Base-by-base conservation (phyloP, 2,113 vertebrate genomes). In the Sisor rabdophorus region DNA sequence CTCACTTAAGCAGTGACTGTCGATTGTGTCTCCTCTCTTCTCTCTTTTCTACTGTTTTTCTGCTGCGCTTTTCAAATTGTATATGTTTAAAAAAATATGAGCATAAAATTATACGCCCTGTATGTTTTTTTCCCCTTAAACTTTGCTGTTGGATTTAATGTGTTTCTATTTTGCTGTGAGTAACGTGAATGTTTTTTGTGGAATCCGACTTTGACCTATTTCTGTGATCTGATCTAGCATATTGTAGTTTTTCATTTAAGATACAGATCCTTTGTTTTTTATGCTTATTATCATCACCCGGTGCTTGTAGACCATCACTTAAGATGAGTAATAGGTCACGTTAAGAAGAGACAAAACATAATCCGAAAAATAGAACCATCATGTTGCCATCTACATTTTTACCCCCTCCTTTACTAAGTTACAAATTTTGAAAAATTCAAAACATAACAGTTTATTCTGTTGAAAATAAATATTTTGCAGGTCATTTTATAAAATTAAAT, bases 11-110 rank as follows among this genome's bases (percentile, higher is more conserved):
- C 78, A 77, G 63, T 74, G 88, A 89, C 85, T 86, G 82, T 85
- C 83, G 84, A 73, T 74, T 80, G 48, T 75, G 64, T 77, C 63
- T 77, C 54, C 85, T 70, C 86, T 86, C 80, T 92, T 92, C 91
- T 91, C 86, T 91, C 71, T 88, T 82, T 84, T 88, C 88, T 86
- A 85, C 89, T 85, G 86, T 89, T 88, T 82, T 84, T 88, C 88
- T 87, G 86, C 89, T 84, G 86, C 87, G 88, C 89, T 91, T 91
- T 92, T 91, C 81, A 87, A 72, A 81, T 87, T 84, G 79, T 84
- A 83, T 73, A 83, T 80, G 78, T 91, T 91, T 87, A 89, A 91
- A 86, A 91, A 89, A 87, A 88, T 86, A 87, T 86, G n/a, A n/a
- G 88, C 81, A 86, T 84, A 80, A 86, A 87, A 84, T 84, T 79